A percentile compares a stretch with the other conserved stretches of the same genome.
Conservation (phyloP, 2,888 invertebrate species). For the Eugnorisma glareosa region DNA sequence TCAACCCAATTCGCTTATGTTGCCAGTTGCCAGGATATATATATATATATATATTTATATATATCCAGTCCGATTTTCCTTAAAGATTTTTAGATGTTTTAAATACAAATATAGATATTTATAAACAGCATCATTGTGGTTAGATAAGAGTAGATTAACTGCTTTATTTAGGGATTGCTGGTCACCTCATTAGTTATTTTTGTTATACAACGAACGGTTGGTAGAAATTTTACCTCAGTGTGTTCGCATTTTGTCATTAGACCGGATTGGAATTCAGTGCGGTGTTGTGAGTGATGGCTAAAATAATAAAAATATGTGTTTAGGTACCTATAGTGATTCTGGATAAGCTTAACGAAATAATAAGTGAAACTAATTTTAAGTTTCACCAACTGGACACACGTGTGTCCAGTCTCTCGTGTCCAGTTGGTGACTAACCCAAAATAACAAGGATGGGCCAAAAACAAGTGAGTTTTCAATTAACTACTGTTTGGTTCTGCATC, state of each 20-base stretch:
- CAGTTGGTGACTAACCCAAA: too few species aligned
- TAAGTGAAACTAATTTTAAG: too few species aligned
- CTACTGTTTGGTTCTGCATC: too few species aligned
- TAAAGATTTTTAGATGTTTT: not conserved
- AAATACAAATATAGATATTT: not conserved
- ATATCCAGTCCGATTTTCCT: not conserved
- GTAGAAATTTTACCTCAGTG: slow-evolving; percentile 28
- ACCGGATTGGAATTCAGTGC: slow-evolving; percentile 5
- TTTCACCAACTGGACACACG: too few species aligned
- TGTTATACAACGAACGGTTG: slow-evolving; percentile 34
- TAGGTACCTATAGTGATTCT: too few species aligned
- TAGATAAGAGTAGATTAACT: slow-evolving; percentile 6
- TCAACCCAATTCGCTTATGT: not conserved
- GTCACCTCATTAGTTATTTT: slow-evolving; percentile 41
- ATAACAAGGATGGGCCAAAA: too few species aligned
- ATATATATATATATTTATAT: too few species aligned
- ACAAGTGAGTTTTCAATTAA: too few species aligned
- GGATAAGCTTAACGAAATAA: too few species aligned
- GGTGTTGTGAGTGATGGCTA: slow-evolving; percentile 24
- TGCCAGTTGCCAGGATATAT: not conserved
- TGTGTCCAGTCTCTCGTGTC: too few species aligned
- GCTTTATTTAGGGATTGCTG: slow-evolving; percentile 20
- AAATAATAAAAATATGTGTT: not conserved
- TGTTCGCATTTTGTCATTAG: slow-evolving; percentile 21
- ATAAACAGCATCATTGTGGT: not conserved